phyloP scores from a whole-genome alignment of 2,888 invertebrate genomes.

The Andrena haemorrhoa region DNA sequence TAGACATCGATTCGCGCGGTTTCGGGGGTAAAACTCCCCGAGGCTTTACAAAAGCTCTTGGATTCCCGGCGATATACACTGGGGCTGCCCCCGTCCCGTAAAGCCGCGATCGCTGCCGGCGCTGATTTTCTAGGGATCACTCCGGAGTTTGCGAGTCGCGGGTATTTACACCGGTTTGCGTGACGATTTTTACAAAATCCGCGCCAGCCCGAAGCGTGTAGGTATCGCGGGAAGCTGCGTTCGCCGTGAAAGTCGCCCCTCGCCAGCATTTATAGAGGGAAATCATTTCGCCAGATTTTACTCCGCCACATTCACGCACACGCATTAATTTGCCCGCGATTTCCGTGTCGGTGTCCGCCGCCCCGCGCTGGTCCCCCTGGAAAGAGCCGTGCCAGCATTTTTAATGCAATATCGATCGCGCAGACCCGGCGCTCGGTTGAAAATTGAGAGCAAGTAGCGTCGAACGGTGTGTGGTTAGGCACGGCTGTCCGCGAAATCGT shows the following conservation, averaged over 20 bases:
- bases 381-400: constrained; percentile 1
- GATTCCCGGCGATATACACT: constrained; percentile 25
- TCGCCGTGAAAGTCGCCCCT: too few relatives aligned
- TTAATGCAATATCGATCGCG: background rate
- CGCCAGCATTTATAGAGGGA: too few relatives aligned
- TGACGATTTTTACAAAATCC: constrained; percentile 53
- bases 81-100: background rate
- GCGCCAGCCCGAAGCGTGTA: background rate
- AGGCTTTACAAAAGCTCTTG: constrained; percentile 49
- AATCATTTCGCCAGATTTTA: too few relatives aligned
- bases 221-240: background rate
- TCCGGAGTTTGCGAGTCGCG: constrained; percentile 17
- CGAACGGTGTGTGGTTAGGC: background rate
- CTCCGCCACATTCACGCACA: too few relatives aligned
- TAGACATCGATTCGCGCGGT: constrained; percentile 21
- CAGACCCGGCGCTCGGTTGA: background rate
- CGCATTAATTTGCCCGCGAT: too few relatives aligned
- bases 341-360: too few relatives aligned
- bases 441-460: background rate
- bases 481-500: constrained; percentile 1
- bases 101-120: constrained; percentile 33
- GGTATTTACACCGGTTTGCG: constrained; percentile 48
- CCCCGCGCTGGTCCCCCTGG: background rate
- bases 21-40: constrained; percentile 22
- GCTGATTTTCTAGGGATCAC: constrained; percentile 30